A percentile compares a stretch with the other conserved stretches of the same genome.
These are phyloP conservation scores for Gambusia affinis DNA, from an alignment of 2,113 vertebrate genomes.

Conservation along the genomic window DNA sequence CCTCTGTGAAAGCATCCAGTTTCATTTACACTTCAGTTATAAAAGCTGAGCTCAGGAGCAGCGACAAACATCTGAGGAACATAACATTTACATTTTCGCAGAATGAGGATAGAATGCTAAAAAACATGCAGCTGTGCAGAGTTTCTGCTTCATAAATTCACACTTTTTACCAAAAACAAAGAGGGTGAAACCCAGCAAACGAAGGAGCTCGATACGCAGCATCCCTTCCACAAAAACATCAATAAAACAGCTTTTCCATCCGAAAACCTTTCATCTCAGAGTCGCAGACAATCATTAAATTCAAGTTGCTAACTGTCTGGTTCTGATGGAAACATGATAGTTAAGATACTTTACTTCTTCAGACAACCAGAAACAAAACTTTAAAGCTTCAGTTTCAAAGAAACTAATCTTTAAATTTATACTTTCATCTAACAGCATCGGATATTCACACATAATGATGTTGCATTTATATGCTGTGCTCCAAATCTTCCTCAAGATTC, in stretches of 20 bases:
- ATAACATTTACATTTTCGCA: not conserved
- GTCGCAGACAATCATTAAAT: not conserved
- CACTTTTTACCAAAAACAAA: constrained; percentile 13
- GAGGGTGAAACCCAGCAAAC: constrained; percentile 10
- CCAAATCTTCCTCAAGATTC: not conserved
- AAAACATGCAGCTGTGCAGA: constrained; percentile 7
- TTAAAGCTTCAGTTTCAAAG: too few species aligned
- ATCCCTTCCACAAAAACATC: constrained; percentile 13
- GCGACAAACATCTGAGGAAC: not conserved
- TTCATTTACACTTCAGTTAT: constrained; percentile 1
- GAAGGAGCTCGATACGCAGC: constrained; percentile 8
- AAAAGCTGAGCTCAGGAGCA: not conserved
- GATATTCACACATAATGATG: not conserved
- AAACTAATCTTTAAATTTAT: not conserved
- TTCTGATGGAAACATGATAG: not conserved
- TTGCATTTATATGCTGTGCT: not conserved
- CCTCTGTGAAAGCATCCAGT: constrained; percentile 8
- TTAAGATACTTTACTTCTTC: not conserved
- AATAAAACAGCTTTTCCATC: not conserved
- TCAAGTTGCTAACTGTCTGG: not conserved
- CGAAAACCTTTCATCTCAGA: not conserved
- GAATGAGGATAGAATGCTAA: not conserved
- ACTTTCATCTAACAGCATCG: not conserved
- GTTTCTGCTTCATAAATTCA: constrained; percentile 8
- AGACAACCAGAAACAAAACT: not conserved